phyloP scores from a whole-genome alignment of 1,140 invertebrate species.

The Drosophila auraria region DNA sequence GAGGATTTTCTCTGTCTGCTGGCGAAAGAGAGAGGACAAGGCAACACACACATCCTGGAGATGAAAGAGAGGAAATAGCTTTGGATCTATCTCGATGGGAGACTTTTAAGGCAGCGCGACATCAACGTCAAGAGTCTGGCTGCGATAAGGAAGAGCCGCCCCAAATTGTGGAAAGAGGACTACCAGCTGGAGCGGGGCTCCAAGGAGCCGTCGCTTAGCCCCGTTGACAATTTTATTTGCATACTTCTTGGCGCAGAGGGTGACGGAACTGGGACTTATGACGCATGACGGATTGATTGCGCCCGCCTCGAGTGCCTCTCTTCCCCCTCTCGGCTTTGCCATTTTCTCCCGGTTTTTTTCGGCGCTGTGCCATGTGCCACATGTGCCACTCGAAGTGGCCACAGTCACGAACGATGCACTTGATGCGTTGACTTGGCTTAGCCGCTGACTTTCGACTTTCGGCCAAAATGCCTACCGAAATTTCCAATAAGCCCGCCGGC shows the following conservation, averaged over 20 bases:
- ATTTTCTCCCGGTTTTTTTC: not conserved
- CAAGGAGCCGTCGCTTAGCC: conserved; percentile 23
- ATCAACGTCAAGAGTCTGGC: conserved; percentile 36
- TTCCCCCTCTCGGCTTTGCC: no score
- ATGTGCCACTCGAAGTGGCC: conserved; percentile 25
- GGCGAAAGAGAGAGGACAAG: not conserved
- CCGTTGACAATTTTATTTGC: conserved; percentile 70
- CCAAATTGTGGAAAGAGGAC: not conserved
- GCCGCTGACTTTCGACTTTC: conserved; percentile 40
- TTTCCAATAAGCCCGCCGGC: conserved; percentile 32
- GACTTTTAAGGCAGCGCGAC: conserved; percentile 42
- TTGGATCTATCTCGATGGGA: conserved; percentile 19
- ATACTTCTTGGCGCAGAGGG: conserved; percentile 46
- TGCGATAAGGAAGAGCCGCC: conserved; percentile 33
- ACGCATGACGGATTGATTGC: conserved; percentile 50
- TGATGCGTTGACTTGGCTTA: conserved; percentile 36
- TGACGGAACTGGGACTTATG: conserved; percentile 36
- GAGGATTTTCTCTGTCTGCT: not conserved
- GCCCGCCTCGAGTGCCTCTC: conserved; percentile 14
- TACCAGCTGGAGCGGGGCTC: not conserved
- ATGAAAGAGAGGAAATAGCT: conserved; percentile 2
- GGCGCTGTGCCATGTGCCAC: not conserved
- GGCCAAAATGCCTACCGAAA: conserved; percentile 5
- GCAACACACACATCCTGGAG: not conserved
- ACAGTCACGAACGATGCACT: conserved; percentile 39